These are phyloP conservation scores for Hermodice carunculata DNA, from an alignment of 2,888 invertebrate genomes.

Conservation along the genomic window DNA sequence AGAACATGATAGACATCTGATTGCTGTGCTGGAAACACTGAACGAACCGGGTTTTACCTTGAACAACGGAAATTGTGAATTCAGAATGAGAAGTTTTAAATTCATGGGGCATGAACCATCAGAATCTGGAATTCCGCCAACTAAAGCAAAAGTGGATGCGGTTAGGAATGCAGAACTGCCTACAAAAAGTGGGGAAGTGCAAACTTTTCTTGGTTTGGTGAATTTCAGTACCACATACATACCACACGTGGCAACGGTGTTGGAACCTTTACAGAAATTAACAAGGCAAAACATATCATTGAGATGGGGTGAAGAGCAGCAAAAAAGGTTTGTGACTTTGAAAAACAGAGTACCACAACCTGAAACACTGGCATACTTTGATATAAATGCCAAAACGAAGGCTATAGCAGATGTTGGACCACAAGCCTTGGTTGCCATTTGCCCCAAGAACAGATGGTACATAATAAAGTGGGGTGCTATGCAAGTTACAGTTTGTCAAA, in stretches of 20 bases:
- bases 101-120: conserved; percentile 23
- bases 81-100: neutral
- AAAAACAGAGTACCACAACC: conserved; percentile 1
- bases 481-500: conserved; percentile 29
- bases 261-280: conserved; percentile 1
- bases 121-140: neutral
- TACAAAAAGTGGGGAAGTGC: conserved; percentile 42
- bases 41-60: conserved; percentile 6
- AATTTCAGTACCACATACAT: conserved; percentile 10
- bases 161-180: conserved; percentile 41
- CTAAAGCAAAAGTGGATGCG: conserved; percentile 13
- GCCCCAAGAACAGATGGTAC: conserved; percentile 30
- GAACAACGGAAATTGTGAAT: conserved; percentile 2
- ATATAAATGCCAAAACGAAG: neutral
- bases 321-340: neutral
- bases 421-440: conserved; percentile 30
- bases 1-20: conserved; percentile 5
- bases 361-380: neutral
- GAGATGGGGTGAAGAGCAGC: neutral
- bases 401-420: conserved; percentile 31
- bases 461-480: conserved; percentile 24
- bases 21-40: conserved; percentile 20
- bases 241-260: neutral
- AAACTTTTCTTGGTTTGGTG: conserved; percentile 46
- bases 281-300: neutral